Evolutionary conservation across 2,113 vertebrate genomes (phyloP), one percentile per base, ranked within the genome.

Genomic region (Anser cygnoides): DNA sequence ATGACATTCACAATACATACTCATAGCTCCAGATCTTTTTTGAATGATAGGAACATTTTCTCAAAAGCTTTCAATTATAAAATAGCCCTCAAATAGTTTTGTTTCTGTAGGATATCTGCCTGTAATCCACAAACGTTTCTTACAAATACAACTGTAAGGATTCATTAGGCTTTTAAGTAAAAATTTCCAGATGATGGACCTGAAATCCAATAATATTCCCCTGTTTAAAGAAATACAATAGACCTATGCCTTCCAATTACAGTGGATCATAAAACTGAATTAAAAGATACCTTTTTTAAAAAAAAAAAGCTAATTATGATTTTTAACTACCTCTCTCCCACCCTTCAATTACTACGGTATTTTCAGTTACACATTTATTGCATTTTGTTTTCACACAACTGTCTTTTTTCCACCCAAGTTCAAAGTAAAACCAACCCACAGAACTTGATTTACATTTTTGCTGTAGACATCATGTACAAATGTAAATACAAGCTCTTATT

Each of bases 1-100:
- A 80, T 54, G 80, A 90, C 83, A 94, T 67, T 52, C 84, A 84
- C 33, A 70, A 87, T 73, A 92, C 13, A 67, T 21, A 62, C 63
- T 87, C 62, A 81, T 71, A 94, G 66, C 89, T 86, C 90, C 86
- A 70, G 77, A 93, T 93, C 71, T 70, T 66, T 92, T 82, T 52
- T 79, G 90, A 95, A 89, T 55, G 62, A 90, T 70, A 92, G 58
- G 23, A 93, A 72, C 43, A 70, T 76, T 96, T 94, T 93, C 92
- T 92, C 86, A 92, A 86, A 93, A 73, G 76, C 52, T 90, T 90
- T 96, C 79, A 50, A 70, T 74, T 81, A 90, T 88, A 95, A 93
- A 96, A 85, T 84, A 91, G 79, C 82, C 86, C 83, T 87, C 76
- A 80, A 72, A 83, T 25, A 85, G 44, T 91, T 91, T 73, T 95